Conservation (phyloP, 2,797 vertebrate genomes). For the Orestias chungarensis region DNA sequence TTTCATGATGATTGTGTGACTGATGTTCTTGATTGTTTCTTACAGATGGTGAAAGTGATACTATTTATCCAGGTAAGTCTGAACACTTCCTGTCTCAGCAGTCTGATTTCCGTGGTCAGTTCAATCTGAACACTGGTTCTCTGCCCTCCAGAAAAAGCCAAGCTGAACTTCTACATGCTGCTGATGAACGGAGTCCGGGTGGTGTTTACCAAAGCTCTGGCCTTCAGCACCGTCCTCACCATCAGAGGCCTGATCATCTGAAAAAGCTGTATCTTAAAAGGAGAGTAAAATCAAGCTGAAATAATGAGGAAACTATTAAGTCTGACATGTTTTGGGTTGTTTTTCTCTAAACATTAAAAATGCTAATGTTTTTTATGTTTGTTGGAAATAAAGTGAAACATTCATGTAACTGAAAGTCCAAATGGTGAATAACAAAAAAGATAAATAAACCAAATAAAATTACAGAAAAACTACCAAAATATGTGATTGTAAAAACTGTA, state of each 20-base stretch:
- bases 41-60: not conserved
- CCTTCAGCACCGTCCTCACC: slow-evolving; percentile 67
- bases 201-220: slow-evolving; percentile 70
- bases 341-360: not conserved
- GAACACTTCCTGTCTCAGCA: not conserved
- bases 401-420: not conserved
- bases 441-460: no score
- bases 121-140: not conserved
- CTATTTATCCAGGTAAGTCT: slow-evolving; percentile 37
- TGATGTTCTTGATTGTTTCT: not conserved
- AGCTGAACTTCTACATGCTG: slow-evolving; percentile 56
- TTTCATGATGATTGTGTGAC: not conserved
- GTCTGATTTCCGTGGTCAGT: not conserved
- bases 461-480: no score
- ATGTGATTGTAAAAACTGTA: no score
- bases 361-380: not conserved
- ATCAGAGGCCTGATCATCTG: slow-evolving; percentile 42
- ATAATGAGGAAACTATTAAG: not conserved
- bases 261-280: not conserved
- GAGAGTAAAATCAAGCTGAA: not conserved
- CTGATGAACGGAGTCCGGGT: slow-evolving; percentile 65
- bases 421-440: no score
- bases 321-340: not conserved
- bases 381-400: not conserved
- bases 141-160: slow-evolving; percentile 13